A percentile compares a stretch with the other conserved stretches of the same genome.
Conservation (phyloP, 2,888 invertebrate genomes). For the Habroteleia sp. region DNA sequence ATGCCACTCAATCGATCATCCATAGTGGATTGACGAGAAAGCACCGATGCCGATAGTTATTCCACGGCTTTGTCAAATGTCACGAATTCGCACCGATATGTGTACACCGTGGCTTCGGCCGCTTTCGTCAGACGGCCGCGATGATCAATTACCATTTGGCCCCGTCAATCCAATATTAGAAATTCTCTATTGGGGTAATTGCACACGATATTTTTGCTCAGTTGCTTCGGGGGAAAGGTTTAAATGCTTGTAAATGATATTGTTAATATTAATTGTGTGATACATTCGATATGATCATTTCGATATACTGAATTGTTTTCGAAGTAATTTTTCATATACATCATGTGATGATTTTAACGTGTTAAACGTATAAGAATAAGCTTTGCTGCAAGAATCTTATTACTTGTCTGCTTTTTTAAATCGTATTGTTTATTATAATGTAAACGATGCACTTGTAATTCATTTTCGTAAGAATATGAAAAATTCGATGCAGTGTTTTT, state of each 20-base stretch:
- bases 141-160: slow-evolving; percentile 23
- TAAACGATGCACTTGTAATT: no score
- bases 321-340: slow-evolving; percentile 12
- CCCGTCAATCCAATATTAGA: slow-evolving; percentile 2
- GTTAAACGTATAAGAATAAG: no score
- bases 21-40: slow-evolving; percentile 11
- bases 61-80: slow-evolving; percentile 45
- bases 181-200: slow-evolving; percentile 19
- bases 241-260: slow-evolving; percentile 10
- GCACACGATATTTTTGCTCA: neutral
- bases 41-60: slow-evolving; percentile 19
- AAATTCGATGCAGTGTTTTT: no score
- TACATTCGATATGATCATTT: slow-evolving; percentile 16
- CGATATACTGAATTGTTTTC: slow-evolving; percentile 25
- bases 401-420: no score
- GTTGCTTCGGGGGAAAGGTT: slow-evolving; percentile 20
- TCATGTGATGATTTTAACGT: no score
- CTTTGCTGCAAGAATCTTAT: no score
- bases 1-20: slow-evolving; percentile 60
- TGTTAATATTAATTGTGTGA: slow-evolving; percentile 2
- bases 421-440: no score
- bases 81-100: slow-evolving; percentile 37
- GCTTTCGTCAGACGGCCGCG: slow-evolving; percentile 6
- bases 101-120: neutral
- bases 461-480: no score